Evolutionary conservation across 2,888 invertebrate genomes (phyloP).

Genomic region (Cheilosia impressa): DNA sequence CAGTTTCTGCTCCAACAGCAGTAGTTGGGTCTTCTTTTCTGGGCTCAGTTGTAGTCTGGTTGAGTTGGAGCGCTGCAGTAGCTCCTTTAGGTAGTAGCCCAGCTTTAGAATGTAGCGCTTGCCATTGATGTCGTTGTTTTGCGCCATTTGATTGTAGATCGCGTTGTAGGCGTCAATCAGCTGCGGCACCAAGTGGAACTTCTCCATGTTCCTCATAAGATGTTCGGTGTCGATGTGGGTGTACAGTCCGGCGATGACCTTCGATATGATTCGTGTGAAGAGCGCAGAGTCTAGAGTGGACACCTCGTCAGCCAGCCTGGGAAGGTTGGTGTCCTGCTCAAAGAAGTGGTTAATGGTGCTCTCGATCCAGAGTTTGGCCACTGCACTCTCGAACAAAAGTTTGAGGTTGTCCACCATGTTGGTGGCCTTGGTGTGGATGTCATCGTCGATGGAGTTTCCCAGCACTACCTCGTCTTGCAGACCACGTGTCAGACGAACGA

Average conservation of each 20-base stretch:
- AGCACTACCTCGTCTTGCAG: slow-evolving; percentile 59
- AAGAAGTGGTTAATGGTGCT: slow-evolving; percentile 42
- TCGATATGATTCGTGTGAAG: slow-evolving; percentile 58
- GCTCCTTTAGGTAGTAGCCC: slow-evolving; percentile 53
- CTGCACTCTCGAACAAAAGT: slow-evolving; percentile 58
- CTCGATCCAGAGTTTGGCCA: slow-evolving; percentile 64
- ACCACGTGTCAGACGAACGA: slow-evolving; percentile 56
- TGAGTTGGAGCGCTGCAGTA: slow-evolving; percentile 53
- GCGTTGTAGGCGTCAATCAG: slow-evolving; percentile 54
- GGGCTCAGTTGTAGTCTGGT: slow-evolving; percentile 35
- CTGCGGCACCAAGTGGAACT: slow-evolving; percentile 64
- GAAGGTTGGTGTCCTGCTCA: slow-evolving; percentile 40
- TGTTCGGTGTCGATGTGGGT: slow-evolving; percentile 46
- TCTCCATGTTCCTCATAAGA: slow-evolving; percentile 67
- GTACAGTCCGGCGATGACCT: slow-evolving; percentile 41
- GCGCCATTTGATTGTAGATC: slow-evolving; percentile 61
- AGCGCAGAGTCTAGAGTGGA: slow-evolving; percentile 48
- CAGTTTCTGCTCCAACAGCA: slow-evolving; percentile 40
- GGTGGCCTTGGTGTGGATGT: slow-evolving; percentile 41
- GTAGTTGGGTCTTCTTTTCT: slow-evolving; percentile 40
- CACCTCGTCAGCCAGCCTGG: slow-evolving; percentile 57
- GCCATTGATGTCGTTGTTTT: slow-evolving; percentile 57
- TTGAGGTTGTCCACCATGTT: slow-evolving; percentile 65
- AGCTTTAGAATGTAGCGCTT: slow-evolving; percentile 56
- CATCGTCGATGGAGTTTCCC: slow-evolving; percentile 37